Percentiles rank a stretch among this genome's conserved stretches.
Conservation (phyloP, 1,140 invertebrate genomes). For the Zaprionus davidi region DNA sequence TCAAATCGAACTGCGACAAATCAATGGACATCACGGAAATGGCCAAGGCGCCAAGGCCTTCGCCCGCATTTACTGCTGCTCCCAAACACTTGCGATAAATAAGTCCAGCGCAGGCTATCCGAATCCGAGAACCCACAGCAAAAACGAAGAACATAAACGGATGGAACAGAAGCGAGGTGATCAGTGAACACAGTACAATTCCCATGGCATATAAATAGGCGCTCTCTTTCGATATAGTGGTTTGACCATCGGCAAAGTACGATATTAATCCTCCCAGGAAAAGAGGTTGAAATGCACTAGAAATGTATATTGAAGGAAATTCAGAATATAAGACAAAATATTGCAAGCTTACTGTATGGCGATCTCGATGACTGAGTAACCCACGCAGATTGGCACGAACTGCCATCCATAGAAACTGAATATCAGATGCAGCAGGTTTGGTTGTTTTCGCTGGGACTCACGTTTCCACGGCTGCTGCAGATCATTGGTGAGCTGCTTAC, state of each 20-base stretch:
- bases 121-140: constrained; percentile 86
- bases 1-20: constrained; percentile 71
- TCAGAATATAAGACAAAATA: neutral
- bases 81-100: constrained; percentile 86
- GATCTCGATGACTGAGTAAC: constrained; percentile 66
- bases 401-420: constrained; percentile 86
- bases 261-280: constrained; percentile 88
- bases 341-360: constrained; percentile 59
- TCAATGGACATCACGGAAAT: constrained; percentile 92
- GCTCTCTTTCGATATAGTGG: constrained; percentile 76
- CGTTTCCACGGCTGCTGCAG: constrained; percentile 86
- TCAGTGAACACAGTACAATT: constrained; percentile 86
- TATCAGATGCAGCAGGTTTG: constrained; percentile 86
- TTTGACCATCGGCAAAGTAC: constrained; percentile 85
- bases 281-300: constrained; percentile 86
- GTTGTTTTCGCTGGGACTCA: constrained; percentile 83
- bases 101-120: constrained; percentile 85
- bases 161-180: constrained; percentile 87
- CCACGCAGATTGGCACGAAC: constrained; percentile 68
- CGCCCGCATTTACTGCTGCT: constrained; percentile 86
- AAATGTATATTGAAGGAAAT: neutral
- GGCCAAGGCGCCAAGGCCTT: constrained; percentile 91
- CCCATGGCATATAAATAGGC: constrained; percentile 86
- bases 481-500: constrained; percentile 79
- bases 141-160: constrained; percentile 89